Percentiles rank a stretch among this genome's conserved stretches.
Conservation (phyloP, 1,140 invertebrate genomes). For the Habropoda laboriosa region DNA sequence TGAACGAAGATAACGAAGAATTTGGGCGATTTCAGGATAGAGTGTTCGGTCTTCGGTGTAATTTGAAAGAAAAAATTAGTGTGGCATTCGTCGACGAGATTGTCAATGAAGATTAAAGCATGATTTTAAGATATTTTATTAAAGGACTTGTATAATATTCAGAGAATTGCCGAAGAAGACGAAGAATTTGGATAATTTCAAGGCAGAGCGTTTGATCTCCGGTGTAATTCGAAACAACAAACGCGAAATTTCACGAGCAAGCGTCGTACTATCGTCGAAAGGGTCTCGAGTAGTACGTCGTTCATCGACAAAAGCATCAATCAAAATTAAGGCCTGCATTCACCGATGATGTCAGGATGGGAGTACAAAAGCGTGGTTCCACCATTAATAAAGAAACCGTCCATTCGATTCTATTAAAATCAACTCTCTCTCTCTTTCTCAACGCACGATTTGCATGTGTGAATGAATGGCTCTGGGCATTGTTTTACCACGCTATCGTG, state of each 20-base stretch:
- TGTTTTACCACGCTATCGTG: neutral
- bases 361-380: conserved; percentile 35
- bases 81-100: too few species aligned
- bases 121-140: too few species aligned
- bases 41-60: too few species aligned
- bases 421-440: neutral
- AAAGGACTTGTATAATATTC: too few species aligned
- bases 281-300: neutral
- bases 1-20: too few species aligned
- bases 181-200: too few species aligned
- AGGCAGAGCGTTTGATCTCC: too few species aligned
- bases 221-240: conserved; percentile 17
- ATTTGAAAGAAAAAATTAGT: too few species aligned
- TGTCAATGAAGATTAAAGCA: too few species aligned
- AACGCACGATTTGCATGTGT: conserved; percentile 7
- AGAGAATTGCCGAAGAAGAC: neutral
- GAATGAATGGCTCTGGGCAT: neutral
- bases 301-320: conserved; percentile 50
- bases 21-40: too few species aligned
- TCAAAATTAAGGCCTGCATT: conserved; percentile 61
- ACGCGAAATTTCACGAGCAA: too few species aligned
- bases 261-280: conserved; percentile 1
- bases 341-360: conserved; percentile 31
- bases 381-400: conserved; percentile 34
- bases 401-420: conserved; percentile 27